Evolutionary conservation across 2,797 vertebrate genomes (phyloP), one percentile per base, ranked within the genome.

Genomic region (Hylomyscus alleni): DNA sequence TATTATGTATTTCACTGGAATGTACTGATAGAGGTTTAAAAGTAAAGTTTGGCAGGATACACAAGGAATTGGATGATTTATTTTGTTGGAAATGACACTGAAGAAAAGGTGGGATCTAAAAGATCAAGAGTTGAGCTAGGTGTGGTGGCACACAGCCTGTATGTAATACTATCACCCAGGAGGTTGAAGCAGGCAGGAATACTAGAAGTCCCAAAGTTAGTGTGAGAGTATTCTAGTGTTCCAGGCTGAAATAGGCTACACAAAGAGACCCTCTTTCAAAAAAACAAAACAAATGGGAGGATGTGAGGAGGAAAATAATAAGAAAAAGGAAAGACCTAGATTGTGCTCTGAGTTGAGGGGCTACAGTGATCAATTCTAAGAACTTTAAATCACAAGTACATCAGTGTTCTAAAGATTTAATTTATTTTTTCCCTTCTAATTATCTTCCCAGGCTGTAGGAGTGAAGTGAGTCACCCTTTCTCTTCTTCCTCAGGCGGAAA

Each of bases 381-480:
- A 94, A 96, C 84, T 77, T 91, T 77, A 90, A 96, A 89, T 96
- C 95, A 50, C 54, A 56, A 92, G 44, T n/a, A 88, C 54, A 47
- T 96, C 22, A 13, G 82, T 87, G 92, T 89, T 93, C 40, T 89
- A 56, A 93, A 80, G 96, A 93, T 94, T 96, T 96, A 73, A 94
- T 94, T 93, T 95, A 65, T 92, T 96, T 97, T 93, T 93, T 89
- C 90, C 93, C 75, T 95, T 96, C 44, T 96, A 96, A 97, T 97
- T 97, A 94, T 96, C 96, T 93, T 97, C 94, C 84, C 50, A 95
- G 94, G 94, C 89, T 90, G 93, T 94, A 90, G 97, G 95, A 93
- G 96, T 95, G 89, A 58, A 97, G 50, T 97, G 97, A 97, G 89
- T 97, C 98, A 96, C 95, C 94, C 94, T 93, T 96, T 97, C 93